A percentile compares a stretch with the other conserved stretches of the same genome.
Conservation (phyloP, 2,113 vertebrate species). For the Tragelaphus strepsiceros region DNA sequence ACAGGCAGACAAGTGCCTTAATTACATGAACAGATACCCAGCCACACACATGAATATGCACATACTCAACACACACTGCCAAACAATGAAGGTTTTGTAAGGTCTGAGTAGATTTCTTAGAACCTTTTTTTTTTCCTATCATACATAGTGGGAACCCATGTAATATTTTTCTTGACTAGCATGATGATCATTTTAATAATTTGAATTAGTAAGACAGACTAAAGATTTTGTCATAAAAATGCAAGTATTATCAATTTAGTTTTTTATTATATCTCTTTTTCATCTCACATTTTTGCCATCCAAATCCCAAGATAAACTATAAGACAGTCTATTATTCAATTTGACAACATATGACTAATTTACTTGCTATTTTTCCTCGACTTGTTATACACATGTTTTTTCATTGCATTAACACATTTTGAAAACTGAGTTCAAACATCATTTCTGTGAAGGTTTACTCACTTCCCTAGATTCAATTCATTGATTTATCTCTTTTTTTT, state of each 20-base stretch:
- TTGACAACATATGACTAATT: not conserved
- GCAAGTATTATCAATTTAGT: not conserved
- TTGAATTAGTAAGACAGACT: not conserved
- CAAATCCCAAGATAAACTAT: not conserved
- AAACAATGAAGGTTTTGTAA: not conserved
- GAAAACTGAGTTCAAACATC: not conserved
- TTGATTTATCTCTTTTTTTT: not conserved
- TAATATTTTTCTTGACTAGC: not conserved
- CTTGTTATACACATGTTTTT: not conserved
- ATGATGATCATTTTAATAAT: not conserved
- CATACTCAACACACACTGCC: not conserved
- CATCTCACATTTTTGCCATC: not conserved
- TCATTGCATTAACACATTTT: not conserved
- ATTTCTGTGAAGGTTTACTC: not conserved
- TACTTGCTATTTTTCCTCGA: not conserved
- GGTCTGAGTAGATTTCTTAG: not conserved
- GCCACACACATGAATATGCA: fast-evolving
- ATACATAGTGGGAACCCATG: not conserved
- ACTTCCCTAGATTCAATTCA: not conserved
- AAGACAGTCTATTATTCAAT: not conserved
- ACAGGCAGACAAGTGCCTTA: not conserved
- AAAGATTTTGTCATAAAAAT: not conserved
- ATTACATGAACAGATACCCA: not conserved
- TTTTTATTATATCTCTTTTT: not conserved
- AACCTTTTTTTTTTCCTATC: not conserved